phyloP scores from a whole-genome alignment of 1,140 invertebrate genomes.

The Danaus melanippus region DNA sequence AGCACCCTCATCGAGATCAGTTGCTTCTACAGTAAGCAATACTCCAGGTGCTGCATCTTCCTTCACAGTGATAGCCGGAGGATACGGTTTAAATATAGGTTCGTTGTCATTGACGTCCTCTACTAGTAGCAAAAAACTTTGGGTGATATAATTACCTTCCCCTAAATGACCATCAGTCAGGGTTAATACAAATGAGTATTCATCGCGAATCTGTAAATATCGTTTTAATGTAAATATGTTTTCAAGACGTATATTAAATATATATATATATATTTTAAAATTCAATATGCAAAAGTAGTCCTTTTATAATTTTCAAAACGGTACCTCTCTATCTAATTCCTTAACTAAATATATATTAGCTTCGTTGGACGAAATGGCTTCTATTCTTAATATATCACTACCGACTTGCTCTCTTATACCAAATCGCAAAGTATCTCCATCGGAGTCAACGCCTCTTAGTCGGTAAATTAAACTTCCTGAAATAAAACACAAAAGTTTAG shows the following conservation, averaged over 20 bases:
- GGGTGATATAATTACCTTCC: slow-evolving; percentile 91
- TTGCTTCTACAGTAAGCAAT: slow-evolving; percentile 87
- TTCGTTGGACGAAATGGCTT: slow-evolving; percentile 84
- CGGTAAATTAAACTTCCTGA: slow-evolving; percentile 88
- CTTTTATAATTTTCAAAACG: slow-evolving; percentile 8
- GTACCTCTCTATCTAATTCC: slow-evolving; percentile 89
- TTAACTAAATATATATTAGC: slow-evolving; percentile 91
- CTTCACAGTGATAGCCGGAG: slow-evolving; percentile 82
- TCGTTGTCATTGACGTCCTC: slow-evolving; percentile 95
- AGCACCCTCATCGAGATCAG: slow-evolving; percentile 90
- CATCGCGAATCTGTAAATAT: slow-evolving; percentile 80
- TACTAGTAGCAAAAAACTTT: slow-evolving; percentile 88
- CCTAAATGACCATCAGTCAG: slow-evolving; percentile 90
- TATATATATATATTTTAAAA: slow-evolving; percentile 1
- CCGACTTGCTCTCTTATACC: slow-evolving; percentile 84
- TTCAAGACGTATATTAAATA: slow-evolving; percentile 4
- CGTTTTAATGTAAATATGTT: too few relatives aligned
- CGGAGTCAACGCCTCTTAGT: slow-evolving; percentile 85
- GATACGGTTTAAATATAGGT: slow-evolving; percentile 89
- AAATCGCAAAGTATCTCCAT: slow-evolving; percentile 88
- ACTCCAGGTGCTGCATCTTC: slow-evolving; percentile 84
- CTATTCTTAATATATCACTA: slow-evolving; percentile 87
- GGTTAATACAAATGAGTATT: slow-evolving; percentile 90
- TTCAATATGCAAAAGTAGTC: background rate
- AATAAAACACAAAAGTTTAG: slow-evolving; percentile 33